Conservation (phyloP, 2,113 vertebrate genomes). For the Alexandromys fortis region DNA sequence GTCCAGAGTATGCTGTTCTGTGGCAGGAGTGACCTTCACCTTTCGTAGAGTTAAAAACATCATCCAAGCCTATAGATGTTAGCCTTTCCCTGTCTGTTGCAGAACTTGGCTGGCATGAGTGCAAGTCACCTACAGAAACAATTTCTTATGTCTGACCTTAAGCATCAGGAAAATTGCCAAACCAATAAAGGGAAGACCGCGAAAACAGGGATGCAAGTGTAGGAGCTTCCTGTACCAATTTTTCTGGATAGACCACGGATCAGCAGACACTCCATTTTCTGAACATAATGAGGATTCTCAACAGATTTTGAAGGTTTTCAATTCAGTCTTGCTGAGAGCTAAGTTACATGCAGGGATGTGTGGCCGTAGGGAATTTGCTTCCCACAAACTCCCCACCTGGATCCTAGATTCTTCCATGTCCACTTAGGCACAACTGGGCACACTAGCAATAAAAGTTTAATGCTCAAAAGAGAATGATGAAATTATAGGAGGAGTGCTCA, state of each 20-base stretch:
- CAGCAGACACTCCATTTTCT: no score
- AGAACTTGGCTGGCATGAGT: background rate
- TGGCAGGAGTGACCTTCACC: background rate
- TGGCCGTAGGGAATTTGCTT: background rate
- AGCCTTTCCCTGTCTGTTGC: no score
- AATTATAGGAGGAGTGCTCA: background rate
- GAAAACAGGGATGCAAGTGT: background rate
- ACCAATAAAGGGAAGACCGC: no score
- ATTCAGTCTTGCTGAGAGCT: background rate
- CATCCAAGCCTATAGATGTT: background rate
- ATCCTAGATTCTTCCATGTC: background rate
- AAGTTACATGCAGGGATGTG: background rate
- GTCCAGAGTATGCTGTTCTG: background rate
- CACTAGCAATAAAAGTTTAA: background rate
- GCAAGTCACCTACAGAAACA: background rate
- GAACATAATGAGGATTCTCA: background rate
- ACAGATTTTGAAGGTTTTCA: background rate
- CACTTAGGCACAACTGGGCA: background rate
- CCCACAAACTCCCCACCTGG: background rate
- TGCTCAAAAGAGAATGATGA: no score
- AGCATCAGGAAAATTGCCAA: background rate
- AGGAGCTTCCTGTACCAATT: background rate
- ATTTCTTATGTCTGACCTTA: background rate
- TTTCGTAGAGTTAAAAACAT: background rate
- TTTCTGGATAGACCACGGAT: no score